These are phyloP conservation scores for Melieria picta DNA, from an alignment of 2,888 invertebrate species.

Conservation along the genomic window DNA sequence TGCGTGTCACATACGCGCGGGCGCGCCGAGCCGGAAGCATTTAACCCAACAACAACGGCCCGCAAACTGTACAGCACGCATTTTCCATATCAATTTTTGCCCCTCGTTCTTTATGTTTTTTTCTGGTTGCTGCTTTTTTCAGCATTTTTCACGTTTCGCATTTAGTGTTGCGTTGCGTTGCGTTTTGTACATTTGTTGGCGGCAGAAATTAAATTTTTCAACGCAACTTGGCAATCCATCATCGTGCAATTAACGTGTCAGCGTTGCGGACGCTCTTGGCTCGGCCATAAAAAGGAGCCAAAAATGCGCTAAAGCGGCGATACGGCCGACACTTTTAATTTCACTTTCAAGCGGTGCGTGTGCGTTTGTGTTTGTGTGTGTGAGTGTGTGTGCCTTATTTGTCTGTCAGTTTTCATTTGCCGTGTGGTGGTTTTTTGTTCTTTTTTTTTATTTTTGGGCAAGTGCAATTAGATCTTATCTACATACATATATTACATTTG, in stretches of 20 bases:
- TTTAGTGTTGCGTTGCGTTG: conserved; percentile 1
- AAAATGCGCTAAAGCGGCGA: neutral
- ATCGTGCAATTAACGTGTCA: conserved; percentile 31
- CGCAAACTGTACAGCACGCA: conserved; percentile 7
- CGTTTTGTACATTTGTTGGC: conserved; percentile 9
- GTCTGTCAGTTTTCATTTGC: conserved; percentile 2
- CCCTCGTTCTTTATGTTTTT: neutral
- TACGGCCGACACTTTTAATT: conserved; percentile 15
- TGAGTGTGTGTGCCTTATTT: neutral
- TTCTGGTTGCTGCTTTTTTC: neutral
- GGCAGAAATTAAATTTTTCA: conserved; percentile 28
- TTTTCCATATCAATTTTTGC: conserved; percentile 16
- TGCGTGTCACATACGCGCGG: conserved; percentile 37
- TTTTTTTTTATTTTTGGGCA: no score
- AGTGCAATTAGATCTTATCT: no score
- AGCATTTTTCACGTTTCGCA: neutral
- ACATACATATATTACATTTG: no score
- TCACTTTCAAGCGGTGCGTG: neutral
- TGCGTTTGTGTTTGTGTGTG: neutral
- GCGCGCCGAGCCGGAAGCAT: conserved; percentile 20
- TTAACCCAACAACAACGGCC: conserved; percentile 10
- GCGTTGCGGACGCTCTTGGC: conserved; percentile 4
- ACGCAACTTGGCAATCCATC: conserved; percentile 31
- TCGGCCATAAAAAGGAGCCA: conserved; percentile 11
- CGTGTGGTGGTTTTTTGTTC: neutral